Base-by-base conservation (phyloP, 1,140 invertebrate genomes). In the Danaus plexippus region DNA sequence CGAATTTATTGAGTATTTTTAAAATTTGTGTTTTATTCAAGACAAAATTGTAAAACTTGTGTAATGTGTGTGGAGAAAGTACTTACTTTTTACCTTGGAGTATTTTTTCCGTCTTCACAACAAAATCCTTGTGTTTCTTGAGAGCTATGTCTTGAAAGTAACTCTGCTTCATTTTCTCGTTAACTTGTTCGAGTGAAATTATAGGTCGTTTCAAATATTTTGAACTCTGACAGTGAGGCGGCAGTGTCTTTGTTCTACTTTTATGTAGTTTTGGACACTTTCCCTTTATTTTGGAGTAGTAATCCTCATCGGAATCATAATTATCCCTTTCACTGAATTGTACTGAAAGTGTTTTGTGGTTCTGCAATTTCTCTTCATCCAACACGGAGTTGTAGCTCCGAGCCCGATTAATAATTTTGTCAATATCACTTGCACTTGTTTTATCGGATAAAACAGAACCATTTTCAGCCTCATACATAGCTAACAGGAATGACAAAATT, bases 401-500 rank as follows among this genome's bases (percentile, higher is more conserved):
- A 5, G 55, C 63, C 11, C 69, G 71, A 56, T 63, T 56, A 46
- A 49, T 66, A 46, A 61, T 61, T 52, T 61, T 59, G 51, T 57
- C 54, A 48, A 63, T 44, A 40, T 53, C 61, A 46, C 43, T 65
- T 1, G 48, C 54, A 57, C 64, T 69, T 43, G n/a, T 45, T 46
- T 62, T 61, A 53, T 76, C 72, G 1, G 73, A 76, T 10, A 69
- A 12, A 49, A 65, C 64, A 43, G 65, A 76, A 47, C 61, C 59
- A 1, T 68, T 66, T 18, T 73, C 63, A 32, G 22, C 22, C 11
- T 58, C 57, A 41, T 69, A 67, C 9, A 66, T 49, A 47, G 63
- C 65, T 1, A 86, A 65, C 22, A 91, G 70, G 73, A 79, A 90
- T 50, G 75, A 73, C 2, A 89, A 61, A 32, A 90, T 67, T 32